These are phyloP conservation scores for Mactra quadrangularis DNA, from an alignment of 1,140 invertebrate species.

Conservation along the genomic window DNA sequence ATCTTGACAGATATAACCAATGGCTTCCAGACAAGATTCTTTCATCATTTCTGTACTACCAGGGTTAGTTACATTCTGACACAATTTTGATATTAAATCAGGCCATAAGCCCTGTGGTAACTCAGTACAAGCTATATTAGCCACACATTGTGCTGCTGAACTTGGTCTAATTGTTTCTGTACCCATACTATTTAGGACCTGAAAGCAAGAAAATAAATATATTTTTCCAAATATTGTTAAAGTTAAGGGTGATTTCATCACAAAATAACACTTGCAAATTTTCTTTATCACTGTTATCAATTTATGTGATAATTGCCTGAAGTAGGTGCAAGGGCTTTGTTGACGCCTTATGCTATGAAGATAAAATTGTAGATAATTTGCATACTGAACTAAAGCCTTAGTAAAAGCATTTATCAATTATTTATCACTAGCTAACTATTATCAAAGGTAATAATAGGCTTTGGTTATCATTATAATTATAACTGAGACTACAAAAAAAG, in stretches of 20 bases:
- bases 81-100: conserved; percentile 93
- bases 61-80: conserved; percentile 93
- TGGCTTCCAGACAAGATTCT: conserved; percentile 98
- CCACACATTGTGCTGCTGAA: conserved; percentile 99
- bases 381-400: no score
- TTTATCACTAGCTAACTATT: no score
- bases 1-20: conserved; percentile 94
- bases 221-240: neutral
- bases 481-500: no score
- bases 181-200: conserved; percentile 96
- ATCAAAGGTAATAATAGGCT: no score
- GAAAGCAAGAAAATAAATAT: conserved; percentile 54
- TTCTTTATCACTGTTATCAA: no score
- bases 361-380: no score
- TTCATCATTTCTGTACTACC: conserved; percentile 96
- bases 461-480: no score
- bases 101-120: conserved; percentile 90
- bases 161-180: conserved; percentile 97
- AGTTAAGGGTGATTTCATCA: neutral
- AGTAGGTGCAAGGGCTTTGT: no score
- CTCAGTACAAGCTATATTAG: conserved; percentile 98
- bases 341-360: no score
- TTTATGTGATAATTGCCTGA: no score
- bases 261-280: neutral
- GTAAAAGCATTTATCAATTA: no score